Percentiles rank a stretch among this genome's conserved stretches.
Evolutionary conservation across 1,140 invertebrate species (phyloP).

Genomic region (Drosophila bifasciata): DNA sequence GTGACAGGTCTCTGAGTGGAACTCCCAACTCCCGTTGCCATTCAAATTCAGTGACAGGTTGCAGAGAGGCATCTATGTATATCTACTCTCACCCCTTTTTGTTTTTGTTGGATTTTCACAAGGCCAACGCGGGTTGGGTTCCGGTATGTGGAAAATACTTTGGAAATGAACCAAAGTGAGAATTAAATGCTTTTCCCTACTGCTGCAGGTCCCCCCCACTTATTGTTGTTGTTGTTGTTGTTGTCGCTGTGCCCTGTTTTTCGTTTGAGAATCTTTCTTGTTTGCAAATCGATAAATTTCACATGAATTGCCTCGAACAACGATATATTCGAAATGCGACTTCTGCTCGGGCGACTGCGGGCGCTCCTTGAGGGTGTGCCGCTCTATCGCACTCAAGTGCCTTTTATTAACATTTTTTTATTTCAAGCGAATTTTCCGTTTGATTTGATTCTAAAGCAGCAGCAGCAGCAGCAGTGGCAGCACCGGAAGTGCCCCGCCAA

Average conservation of each 20-base stretch:
- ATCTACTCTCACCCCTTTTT: conserved; percentile 12
- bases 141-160: conserved; percentile 43
- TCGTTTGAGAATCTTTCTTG: conserved; percentile 42
- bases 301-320: conserved; percentile 62
- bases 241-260: conserved; percentile 13
- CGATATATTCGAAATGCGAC: conserved; percentile 69
- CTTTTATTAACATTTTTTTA: conserved; percentile 57
- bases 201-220: conserved; percentile 32
- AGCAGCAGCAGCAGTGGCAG: conserved; percentile 12
- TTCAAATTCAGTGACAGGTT: conserved; percentile 40
- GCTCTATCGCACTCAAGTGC: conserved; percentile 29
- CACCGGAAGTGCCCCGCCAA: conserved; percentile 66
- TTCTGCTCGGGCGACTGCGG: conserved; percentile 72
- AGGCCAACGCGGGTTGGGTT: conserved; percentile 37
- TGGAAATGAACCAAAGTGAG: conserved; percentile 40
- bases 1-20: conserved; percentile 32
- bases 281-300: conserved; percentile 76
- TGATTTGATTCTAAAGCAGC: conserved; percentile 71
- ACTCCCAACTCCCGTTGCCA: conserved; percentile 32
- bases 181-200: conserved; percentile 55
- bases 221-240: conserved; percentile 1
- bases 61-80: background rate
- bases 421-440: conserved; percentile 66
- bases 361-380: conserved; percentile 63
- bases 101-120: conserved; percentile 34